A percentile compares a stretch with the other conserved stretches of the same genome.
phyloP scores from a whole-genome alignment of 2,797 vertebrate species.

The Lacerta bilineata region DNA sequence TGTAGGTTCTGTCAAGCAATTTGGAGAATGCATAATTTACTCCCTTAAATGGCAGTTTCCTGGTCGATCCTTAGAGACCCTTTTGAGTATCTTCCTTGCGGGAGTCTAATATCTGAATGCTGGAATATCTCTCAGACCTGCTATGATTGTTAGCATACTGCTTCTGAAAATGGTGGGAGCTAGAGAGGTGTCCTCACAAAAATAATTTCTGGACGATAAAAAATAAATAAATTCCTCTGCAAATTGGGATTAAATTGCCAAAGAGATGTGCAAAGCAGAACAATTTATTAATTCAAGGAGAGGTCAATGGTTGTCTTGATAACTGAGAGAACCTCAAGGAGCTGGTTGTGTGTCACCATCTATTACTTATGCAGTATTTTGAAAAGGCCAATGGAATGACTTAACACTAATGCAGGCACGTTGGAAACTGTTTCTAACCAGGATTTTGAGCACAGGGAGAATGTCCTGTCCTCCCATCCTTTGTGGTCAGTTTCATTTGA shows the following conservation, averaged over 20 bases:
- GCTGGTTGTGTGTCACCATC: neutral
- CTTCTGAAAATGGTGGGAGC: too few species aligned
- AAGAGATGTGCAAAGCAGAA: neutral
- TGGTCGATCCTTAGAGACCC: too few species aligned
- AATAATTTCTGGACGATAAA: neutral
- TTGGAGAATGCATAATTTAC: too few species aligned
- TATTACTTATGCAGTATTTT: constrained; percentile 12
- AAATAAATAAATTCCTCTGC: too few species aligned
- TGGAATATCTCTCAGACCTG: too few species aligned
- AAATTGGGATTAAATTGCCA: neutral
- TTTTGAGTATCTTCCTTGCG: too few species aligned
- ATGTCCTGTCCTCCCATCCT: neutral
- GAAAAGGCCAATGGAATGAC: neutral
- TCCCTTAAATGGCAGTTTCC: too few species aligned
- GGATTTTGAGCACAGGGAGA: neutral
- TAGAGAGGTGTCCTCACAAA: neutral
- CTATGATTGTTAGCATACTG: too few species aligned
- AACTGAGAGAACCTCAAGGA: constrained; percentile 1
- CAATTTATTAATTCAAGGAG: constrained; percentile 28
- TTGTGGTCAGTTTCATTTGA: neutral
- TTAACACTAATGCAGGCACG: neutral
- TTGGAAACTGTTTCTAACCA: neutral
- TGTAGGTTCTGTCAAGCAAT: too few species aligned
- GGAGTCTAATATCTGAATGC: too few species aligned
- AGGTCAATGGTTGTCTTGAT: neutral